A percentile compares a stretch with the other conserved stretches of the same genome.
Evolutionary conservation across 2,888 invertebrate species (phyloP).

Genomic region (Frankliniella intonsa): DNA sequence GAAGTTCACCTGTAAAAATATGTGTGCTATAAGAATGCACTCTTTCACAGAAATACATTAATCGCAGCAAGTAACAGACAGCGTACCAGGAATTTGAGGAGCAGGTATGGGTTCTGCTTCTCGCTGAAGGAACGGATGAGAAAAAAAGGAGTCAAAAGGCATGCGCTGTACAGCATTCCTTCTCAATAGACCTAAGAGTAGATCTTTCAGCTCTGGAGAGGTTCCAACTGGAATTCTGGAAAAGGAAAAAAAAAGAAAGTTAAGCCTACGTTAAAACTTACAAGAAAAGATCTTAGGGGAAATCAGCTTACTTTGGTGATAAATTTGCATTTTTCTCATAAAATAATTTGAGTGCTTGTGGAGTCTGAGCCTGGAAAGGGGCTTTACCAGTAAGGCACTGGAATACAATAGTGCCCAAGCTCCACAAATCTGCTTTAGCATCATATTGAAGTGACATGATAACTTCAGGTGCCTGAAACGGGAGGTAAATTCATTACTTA

Average conservation of each 20-base stretch:
- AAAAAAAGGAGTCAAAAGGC: constrained; percentile 93
- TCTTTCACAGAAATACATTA: background rate
- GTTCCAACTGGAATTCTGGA: constrained; percentile 89
- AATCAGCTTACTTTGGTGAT: constrained; percentile 71
- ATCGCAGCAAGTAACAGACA: constrained; percentile 36
- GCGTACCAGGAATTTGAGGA: constrained; percentile 41
- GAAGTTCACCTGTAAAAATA: constrained; percentile 37
- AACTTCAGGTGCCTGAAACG: constrained; percentile 86
- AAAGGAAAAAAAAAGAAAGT: constrained; percentile 39
- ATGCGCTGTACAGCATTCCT: constrained; percentile 92
- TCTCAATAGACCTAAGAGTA: constrained; percentile 80
- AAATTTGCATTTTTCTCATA: constrained; percentile 93
- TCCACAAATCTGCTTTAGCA: constrained; percentile 99
- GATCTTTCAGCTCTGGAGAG: constrained; percentile 79
- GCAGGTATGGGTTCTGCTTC: constrained; percentile 42
- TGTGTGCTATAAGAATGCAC: too few species aligned
- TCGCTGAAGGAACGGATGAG: constrained; percentile 79
- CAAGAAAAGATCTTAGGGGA: constrained; percentile 29
- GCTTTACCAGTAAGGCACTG: constrained; percentile 98
- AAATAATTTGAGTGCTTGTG: constrained; percentile 92
- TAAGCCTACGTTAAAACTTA: background rate
- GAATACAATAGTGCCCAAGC: constrained; percentile 96
- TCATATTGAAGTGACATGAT: constrained; percentile 99
- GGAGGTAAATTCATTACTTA: constrained; percentile 21
- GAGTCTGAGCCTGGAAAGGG: constrained; percentile 96